A percentile compares a stretch with the other conserved stretches of the same genome.
Conservation (phyloP, 2,797 vertebrate genomes). For the Neosalanx taihuensis region DNA sequence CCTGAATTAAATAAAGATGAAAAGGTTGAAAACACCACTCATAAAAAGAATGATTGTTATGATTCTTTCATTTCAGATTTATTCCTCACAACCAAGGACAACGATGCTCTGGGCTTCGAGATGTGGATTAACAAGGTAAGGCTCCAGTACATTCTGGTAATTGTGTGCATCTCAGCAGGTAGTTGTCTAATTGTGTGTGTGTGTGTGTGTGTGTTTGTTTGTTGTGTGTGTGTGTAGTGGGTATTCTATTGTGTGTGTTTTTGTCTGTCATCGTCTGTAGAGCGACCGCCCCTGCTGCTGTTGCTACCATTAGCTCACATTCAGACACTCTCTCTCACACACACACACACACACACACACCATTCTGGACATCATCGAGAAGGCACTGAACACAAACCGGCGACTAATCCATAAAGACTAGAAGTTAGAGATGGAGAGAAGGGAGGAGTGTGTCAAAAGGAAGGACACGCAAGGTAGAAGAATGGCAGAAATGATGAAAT, state of each 20-base stretch:
- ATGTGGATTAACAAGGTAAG: constrained; percentile 87
- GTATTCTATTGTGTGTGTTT: no score
- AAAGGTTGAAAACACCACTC: not conserved
- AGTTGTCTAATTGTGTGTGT: not conserved
- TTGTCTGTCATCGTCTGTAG: no score
- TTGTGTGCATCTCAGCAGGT: not conserved
- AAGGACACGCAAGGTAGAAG: not conserved
- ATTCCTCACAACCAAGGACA: constrained; percentile 79
- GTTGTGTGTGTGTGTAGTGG: no score
- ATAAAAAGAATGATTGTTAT: not conserved
- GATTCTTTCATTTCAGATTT: constrained; percentile 73
- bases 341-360: not conserved
- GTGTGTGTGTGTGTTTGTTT: no score
- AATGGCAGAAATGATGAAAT: not conserved
- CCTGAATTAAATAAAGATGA: not conserved
- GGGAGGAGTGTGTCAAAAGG: not conserved
- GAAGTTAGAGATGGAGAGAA: constrained; percentile 30
- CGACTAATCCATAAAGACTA: constrained; percentile 10
- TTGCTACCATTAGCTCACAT: no score
- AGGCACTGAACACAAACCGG: no score
- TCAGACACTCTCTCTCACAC: no score
- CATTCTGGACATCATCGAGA: no score
- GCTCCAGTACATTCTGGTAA: not conserved
- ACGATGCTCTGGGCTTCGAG: constrained; percentile 67
- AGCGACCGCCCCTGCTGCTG: no score